phyloP scores from a whole-genome alignment of 2,888 invertebrate species.

The Polydrusus cervinus region DNA sequence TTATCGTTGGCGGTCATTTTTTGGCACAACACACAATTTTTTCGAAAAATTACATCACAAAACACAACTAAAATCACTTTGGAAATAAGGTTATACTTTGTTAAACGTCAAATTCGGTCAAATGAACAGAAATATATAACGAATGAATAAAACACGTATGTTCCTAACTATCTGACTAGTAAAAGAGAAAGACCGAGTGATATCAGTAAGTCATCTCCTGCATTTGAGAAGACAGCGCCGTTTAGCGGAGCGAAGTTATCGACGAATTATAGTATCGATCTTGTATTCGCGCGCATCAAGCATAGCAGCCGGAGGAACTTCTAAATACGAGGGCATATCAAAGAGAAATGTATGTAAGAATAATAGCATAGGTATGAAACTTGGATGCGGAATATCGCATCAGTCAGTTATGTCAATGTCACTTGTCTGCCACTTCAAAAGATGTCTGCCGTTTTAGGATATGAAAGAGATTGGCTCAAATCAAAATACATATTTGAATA shows the following conservation, averaged over 20 bases:
- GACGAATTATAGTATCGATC: not conserved
- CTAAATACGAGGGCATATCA: not conserved
- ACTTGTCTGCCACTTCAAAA: too few relatives aligned
- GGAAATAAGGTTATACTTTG: slow-evolving; percentile 9
- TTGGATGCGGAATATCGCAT: too few relatives aligned
- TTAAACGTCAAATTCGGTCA: slow-evolving; percentile 5
- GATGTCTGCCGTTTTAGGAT: too few relatives aligned
- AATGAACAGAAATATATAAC: too few relatives aligned
- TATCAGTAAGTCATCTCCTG: not conserved
- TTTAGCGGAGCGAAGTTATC: not conserved
- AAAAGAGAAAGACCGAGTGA: not conserved
- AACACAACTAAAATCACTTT: not conserved
- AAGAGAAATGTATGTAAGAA: not conserved
- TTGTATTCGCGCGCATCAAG: not conserved
- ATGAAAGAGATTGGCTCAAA: too few relatives aligned
- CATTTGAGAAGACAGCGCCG: not conserved
- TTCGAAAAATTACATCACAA: slow-evolving; percentile 15
- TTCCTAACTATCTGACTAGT: too few relatives aligned
- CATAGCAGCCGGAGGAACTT: not conserved
- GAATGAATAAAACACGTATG: too few relatives aligned
- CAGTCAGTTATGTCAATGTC: too few relatives aligned
- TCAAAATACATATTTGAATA: too few relatives aligned
- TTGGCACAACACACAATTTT: slow-evolving; percentile 26
- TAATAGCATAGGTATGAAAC: too few relatives aligned
- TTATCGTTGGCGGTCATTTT: slow-evolving; percentile 64